Conservation (phyloP, 2,888 invertebrate species). For the Megastigmus dorsalis region DNA sequence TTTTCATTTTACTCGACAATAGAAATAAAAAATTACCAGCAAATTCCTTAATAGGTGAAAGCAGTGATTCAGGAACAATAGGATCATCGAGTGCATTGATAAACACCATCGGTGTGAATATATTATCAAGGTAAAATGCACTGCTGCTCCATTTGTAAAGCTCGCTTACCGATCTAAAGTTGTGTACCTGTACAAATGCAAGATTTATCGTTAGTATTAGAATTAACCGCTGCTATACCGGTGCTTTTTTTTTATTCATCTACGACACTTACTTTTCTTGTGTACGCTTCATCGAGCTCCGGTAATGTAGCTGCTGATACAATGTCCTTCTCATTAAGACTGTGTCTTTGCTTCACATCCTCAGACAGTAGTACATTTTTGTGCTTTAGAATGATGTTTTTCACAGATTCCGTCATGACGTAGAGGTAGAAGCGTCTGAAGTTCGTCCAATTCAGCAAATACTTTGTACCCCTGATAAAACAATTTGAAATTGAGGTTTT, state of each 20-base stretch:
- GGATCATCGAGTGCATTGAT: conserved; percentile 95
- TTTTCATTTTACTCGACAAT: too few relatives aligned
- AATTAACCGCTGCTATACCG: too few relatives aligned
- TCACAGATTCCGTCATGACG: conserved; percentile 94
- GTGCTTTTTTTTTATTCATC: too few relatives aligned
- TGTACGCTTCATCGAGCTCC: conserved; percentile 93
- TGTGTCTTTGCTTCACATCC: conserved; percentile 81
- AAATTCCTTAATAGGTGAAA: conserved; percentile 83
- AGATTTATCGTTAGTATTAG: too few relatives aligned
- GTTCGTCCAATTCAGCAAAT: conserved; percentile 90
- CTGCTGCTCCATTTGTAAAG: conserved; percentile 91
- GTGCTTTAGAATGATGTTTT: conserved; percentile 90
- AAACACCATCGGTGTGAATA: conserved; percentile 91
- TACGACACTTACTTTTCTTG: conserved; percentile 77
- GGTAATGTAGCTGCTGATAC: conserved; percentile 90
- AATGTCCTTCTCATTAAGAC: conserved; percentile 87
- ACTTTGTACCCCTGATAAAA: conserved; percentile 83
- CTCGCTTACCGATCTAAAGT: conserved; percentile 85
- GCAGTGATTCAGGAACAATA: conserved; percentile 86
- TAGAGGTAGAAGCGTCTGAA: conserved; percentile 92
- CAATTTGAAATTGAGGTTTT: background rate
- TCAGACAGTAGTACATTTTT: conserved; percentile 84
- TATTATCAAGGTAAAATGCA: conserved; percentile 85
- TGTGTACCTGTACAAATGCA: conserved; percentile 80
- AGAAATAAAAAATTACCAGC: conserved; percentile 77